Evolutionary conservation across 2,113 vertebrate genomes (phyloP), one percentile per base, ranked within the genome.

Genomic region (Labrus mixtus): DNA sequence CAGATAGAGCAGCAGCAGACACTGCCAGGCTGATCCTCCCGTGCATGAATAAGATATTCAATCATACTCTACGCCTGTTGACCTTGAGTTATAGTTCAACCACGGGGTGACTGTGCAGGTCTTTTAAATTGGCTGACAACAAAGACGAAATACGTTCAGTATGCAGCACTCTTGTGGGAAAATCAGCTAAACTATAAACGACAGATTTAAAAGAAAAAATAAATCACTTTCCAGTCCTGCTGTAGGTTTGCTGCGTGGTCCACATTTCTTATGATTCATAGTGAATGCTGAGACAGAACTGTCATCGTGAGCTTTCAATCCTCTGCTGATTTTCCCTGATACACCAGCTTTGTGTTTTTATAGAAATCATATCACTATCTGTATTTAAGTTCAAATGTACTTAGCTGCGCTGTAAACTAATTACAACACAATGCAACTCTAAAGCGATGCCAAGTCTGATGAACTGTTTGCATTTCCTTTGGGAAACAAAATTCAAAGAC

Each of bases 11-110:
- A 41, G 46, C 36, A 43, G 58, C 76, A 60, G 48, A 72, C 61
- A 63, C 36, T 19, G 4, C 36, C 62, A 55, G 68, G 12, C 37
- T 83, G 19, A 59, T 53, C 57, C 41, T 19, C 20, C 19, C 7
- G 1, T 48, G 64, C 80, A 71, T 73, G 48, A 73, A 85, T 78
- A 63, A 66, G 57, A 89, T 58, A 82, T 90, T 57, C 69, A 78
- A 29, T 89, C 81, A 66, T 75, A 41, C 61, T 73, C 4, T 41
- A 16, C 3, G 3, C 29, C 2, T 68, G 53, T 73, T 81, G 84
- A 90, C 63, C 82, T 76, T 76, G 58, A 64, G 17, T 73, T 70
- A 8, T 57, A 50, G 59, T 77, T 68, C 48, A 84, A 73, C 45
- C 20, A 1, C 51, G 19, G 33, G 57, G 53, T 25, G 33, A 16